Conservation (phyloP, 2,797 vertebrate species). For the Hyperoplus immaculatus region DNA sequence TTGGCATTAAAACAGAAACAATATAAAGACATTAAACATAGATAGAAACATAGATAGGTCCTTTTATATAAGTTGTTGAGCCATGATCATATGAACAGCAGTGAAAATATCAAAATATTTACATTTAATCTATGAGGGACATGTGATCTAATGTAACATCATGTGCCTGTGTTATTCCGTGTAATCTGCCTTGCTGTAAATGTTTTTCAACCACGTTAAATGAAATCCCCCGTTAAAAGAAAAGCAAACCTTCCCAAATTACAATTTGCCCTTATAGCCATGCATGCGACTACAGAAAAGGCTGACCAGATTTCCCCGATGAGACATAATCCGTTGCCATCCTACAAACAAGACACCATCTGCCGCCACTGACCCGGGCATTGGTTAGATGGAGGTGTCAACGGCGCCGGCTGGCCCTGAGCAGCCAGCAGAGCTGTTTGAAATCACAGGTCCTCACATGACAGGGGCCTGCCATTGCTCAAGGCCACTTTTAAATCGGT, state of each 20-base stretch:
- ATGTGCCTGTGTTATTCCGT: constrained; percentile 2
- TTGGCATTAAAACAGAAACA: not conserved
- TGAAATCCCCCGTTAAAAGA: constrained; percentile 39
- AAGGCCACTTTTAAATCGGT: constrained; percentile 54
- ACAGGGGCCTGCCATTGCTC: constrained; percentile 51
- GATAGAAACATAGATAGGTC: not conserved
- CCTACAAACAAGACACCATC: constrained; percentile 86
- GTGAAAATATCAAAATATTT: constrained; percentile 11
- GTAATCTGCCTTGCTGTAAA: not conserved
- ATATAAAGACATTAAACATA: not conserved
- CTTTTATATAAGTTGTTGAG: not conserved
- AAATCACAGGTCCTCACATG: constrained; percentile 69
- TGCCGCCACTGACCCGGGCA: constrained; percentile 82
- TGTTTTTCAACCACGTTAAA: not conserved
- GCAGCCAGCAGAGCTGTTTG: constrained; percentile 62
- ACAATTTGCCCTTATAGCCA: constrained; percentile 54
- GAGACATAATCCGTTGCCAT: constrained; percentile 82
- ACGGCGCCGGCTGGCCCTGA: constrained; percentile 71
- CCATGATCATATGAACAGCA: not conserved
- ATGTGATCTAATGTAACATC: constrained; percentile 5
- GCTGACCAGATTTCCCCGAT: constrained; percentile 73
- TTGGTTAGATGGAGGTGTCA: constrained; percentile 78
- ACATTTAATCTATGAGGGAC: constrained; percentile 1
- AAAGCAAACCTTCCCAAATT: constrained; percentile 46
- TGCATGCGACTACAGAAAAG: constrained; percentile 67